Evolutionary conservation across 2,113 vertebrate genomes (phyloP), one percentile per base, ranked within the genome.

Genomic region (Perognathus longimembris): DNA sequence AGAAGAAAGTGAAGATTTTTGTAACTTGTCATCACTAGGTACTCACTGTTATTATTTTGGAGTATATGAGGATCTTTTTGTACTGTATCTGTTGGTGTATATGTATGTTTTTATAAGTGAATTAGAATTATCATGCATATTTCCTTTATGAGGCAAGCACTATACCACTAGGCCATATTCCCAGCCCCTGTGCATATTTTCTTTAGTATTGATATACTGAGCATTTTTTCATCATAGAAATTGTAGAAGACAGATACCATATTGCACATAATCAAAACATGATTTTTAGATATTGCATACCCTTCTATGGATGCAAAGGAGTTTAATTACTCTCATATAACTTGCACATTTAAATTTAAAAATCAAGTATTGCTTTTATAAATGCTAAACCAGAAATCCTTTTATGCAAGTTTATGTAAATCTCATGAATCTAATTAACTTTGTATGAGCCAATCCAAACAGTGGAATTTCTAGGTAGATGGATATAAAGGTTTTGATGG

Each of bases 141-240:
- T 88, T 93, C 45, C 67, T 70, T n/a, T n/a, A n/a, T n/a, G n/a
- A n/a, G n/a, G n/a, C n/a, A n/a, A n/a, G n/a, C n/a, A n/a, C n/a
- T n/a, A n/a, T n/a, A n/a, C n/a, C n/a, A n/a, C n/a, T n/a, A n/a
- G n/a, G n/a, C n/a, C n/a, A n/a, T n/a, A n/a, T n/a, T n/a, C n/a
- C n/a, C n/a, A n/a, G n/a, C n/a, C n/a, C n/a, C n/a, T n/a, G n/a
- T 90, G 38, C 20, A 36, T 91, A 89, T 93, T 88, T 93, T 38
- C 67, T 70, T 88, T 89, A 91, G 17, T 75, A 34, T 87, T 88
- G 0, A 83, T 83, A 79, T 83, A 57, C 40, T 92, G 61, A 92
- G 7, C 22, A 84, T 93, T 94, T 95, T 90, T 7, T 90, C 42
- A 59, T 87, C 22, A 67, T 92, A 88, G 30, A 77, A 73, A 71